Evolutionary conservation across 2,113 vertebrate species (phyloP).

Genomic region (Halichoerus grypus): DNA sequence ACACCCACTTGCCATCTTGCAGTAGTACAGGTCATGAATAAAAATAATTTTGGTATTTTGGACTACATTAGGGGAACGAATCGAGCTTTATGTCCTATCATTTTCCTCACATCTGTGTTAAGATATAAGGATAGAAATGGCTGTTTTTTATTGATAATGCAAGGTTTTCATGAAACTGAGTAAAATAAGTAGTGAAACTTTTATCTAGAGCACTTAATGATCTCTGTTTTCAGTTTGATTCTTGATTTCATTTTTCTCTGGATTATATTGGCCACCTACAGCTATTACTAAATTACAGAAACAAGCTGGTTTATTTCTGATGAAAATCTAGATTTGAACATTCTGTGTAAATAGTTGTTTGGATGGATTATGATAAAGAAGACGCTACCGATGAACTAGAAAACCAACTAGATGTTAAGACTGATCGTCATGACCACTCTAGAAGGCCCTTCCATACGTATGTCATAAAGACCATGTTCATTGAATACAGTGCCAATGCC

Average conservation of each 20-base stretch:
- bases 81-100: slow-evolving; percentile 53
- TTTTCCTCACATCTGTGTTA: slow-evolving; percentile 33
- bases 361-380: slow-evolving; percentile 29
- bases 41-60: slow-evolving; percentile 48
- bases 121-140: slow-evolving; percentile 11
- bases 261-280: neutral
- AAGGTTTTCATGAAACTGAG: slow-evolving; percentile 63
- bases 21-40: slow-evolving; percentile 47
- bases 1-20: neutral
- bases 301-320: slow-evolving; percentile 46
- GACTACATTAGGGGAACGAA: neutral
- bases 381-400: slow-evolving; percentile 46
- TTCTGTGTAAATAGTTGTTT: slow-evolving; percentile 12
- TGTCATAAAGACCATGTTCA: neutral
- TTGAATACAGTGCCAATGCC: neutral
- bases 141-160: slow-evolving; percentile 26
- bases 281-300: neutral
- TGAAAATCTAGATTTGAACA: slow-evolving; percentile 55
- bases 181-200: slow-evolving; percentile 59
- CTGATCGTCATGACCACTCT: slow-evolving; percentile 24
- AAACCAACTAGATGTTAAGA: slow-evolving; percentile 20
- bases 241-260: slow-evolving; percentile 54
- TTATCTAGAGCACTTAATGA: slow-evolving; percentile 52
- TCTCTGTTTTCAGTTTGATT: slow-evolving; percentile 26
- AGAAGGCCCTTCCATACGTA: slow-evolving; percentile 33